Percentiles rank a stretch among this genome's conserved stretches.
Evolutionary conservation across 2,888 invertebrate species (phyloP).

Genomic region (Hydrotaea diabolus): DNA sequence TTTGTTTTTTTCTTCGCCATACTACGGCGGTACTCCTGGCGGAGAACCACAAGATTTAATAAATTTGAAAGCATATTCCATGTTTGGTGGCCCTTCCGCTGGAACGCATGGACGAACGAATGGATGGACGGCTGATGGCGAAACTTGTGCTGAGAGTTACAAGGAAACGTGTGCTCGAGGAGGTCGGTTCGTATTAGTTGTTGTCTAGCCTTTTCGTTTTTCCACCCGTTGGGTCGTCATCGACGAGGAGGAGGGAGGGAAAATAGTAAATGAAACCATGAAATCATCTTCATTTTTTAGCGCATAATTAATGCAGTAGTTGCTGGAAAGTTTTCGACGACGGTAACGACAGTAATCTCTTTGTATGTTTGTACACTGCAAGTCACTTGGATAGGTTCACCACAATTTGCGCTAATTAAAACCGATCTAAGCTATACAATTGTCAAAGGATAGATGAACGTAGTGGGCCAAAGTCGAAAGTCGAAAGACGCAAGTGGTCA

Average conservation of each 20-base stretch:
- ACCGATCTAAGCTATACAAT: no score
- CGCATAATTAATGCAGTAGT: conserved; percentile 23
- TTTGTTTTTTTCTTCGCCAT: neutral
- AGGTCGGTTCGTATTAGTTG: neutral
- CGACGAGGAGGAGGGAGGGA: neutral
- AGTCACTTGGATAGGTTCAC: no score
- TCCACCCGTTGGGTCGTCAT: no score
- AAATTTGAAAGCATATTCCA: conserved; percentile 58
- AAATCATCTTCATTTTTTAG: conserved; percentile 31
- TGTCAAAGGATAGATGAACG: no score
- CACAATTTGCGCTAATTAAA: no score
- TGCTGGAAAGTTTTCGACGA: conserved; percentile 15
- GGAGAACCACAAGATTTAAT: conserved; percentile 54
- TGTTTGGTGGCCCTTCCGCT: conserved; percentile 11
- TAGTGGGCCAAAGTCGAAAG: no score
- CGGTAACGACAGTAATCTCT: neutral
- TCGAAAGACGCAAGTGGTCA: no score
- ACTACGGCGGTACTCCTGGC: neutral
- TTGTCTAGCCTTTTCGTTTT: no score
- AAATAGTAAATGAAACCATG: conserved; percentile 19
- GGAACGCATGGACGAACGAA: neutral
- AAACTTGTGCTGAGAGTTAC: neutral
- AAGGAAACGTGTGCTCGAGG: neutral
- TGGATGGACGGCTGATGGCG: neutral
- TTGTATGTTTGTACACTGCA: no score